Base-by-base conservation (phyloP, 2,888 invertebrate genomes). In the Drosophila nr. perissopoda region DNA sequence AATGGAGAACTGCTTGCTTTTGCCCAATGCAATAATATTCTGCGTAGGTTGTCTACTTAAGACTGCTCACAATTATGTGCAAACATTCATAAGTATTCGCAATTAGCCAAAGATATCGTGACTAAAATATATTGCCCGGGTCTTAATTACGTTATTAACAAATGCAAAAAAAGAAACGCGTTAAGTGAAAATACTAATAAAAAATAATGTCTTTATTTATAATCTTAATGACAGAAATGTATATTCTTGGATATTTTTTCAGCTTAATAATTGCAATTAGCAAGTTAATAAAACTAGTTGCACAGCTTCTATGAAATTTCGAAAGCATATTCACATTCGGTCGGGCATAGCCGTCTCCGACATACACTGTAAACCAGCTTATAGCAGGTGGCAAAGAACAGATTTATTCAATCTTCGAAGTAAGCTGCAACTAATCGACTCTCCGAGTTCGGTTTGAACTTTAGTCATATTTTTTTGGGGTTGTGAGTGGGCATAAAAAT, bases 401-500 rank as follows among this genome's bases (percentile, higher is more conserved):
- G 6, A 11, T 21, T 1, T 13, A 1, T 6, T 21, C 13, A 45
- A 21, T 4, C 7, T 13, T 13, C 7, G 6, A 45, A 21, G 13
- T 45, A 21, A 21, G 7, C 16, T 16, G 45, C 0, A 4, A 4
- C 7, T 2, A 21, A 45, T 45, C 13, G 6, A 21, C 7, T 1
- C 4, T 16, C 13, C 7, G 21, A 36, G 18, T 7, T 18, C 0
- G 7, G 16, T 4, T 0, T 5, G n/a, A 40, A 5, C 5, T 5
- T 21, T 0, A 0, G n/a, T 21, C 0, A 11, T 33, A 0, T 33
- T 10, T n/a, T 40, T n/a, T 40, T n/a, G 8, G 4, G 38, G n/a
- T n/a, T n/a, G 38, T 0, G 8, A 1, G 8, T n/a, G n/a, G n/a
- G 4, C 38, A 10, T 7, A 16, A 13, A 21, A 7, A 16, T 16